phyloP scores from a whole-genome alignment of 2,888 invertebrate species.

The Drosophila neotestacea region DNA sequence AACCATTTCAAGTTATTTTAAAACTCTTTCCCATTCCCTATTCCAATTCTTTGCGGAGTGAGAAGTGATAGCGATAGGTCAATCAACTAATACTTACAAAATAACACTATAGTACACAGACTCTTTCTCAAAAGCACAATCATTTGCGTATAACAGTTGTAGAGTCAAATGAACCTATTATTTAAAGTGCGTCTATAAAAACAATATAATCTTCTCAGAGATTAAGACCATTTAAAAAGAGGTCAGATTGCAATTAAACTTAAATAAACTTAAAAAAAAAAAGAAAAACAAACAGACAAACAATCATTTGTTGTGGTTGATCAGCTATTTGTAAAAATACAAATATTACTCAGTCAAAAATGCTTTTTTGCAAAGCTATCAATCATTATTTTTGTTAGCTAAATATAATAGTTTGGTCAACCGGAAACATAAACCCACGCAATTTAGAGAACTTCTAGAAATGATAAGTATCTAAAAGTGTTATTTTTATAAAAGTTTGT shows the following conservation, averaged over 20 bases:
- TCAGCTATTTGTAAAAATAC: not conserved
- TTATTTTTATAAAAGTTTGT: no score
- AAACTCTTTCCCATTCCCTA: not conserved
- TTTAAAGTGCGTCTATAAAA: not conserved
- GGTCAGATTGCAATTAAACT: conserved; percentile 1
- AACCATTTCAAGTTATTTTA: conserved; percentile 5
- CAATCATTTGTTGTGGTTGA: not conserved
- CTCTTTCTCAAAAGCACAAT: not conserved
- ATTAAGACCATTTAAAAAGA: conserved; percentile 8
- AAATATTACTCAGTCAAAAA: not conserved
- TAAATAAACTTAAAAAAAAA: not conserved
- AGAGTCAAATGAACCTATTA: not conserved
- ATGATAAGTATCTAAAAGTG: not conserved
- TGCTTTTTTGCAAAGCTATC: not conserved
- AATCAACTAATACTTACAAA: not conserved
- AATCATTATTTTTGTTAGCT: not conserved
- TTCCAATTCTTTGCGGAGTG: conserved; percentile 5
- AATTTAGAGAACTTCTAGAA: not conserved
- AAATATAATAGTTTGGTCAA: not conserved
- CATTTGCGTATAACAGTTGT: conserved; percentile 7
- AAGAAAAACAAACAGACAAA: no score
- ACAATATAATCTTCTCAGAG: conserved; percentile 11
- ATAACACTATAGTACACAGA: no score
- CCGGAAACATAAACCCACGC: conserved; percentile 1
- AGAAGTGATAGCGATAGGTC: not conserved